Conservation (phyloP, 2,888 invertebrate genomes). For the Lathronympha strigana region DNA sequence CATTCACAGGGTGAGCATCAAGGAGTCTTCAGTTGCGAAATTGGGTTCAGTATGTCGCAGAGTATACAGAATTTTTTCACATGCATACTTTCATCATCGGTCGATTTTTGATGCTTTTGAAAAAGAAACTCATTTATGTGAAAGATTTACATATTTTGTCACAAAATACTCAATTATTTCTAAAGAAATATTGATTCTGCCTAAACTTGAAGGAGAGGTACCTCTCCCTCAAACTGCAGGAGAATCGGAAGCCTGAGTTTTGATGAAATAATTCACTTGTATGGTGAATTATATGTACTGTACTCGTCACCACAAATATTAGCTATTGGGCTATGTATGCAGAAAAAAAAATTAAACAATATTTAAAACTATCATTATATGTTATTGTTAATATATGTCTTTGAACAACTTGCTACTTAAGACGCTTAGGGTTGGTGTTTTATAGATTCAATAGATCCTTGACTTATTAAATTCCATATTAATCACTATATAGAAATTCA, state of each 20-base stretch:
- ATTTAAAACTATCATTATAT: conserved; percentile 15
- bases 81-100: conserved; percentile 99
- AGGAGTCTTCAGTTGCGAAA: conserved; percentile 99
- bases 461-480: no score
- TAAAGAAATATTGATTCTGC: conserved; percentile 98
- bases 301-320: conserved; percentile 21
- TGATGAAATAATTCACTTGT: conserved; percentile 50
- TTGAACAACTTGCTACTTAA: background rate
- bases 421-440: no score
- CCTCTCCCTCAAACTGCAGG: conserved; percentile 81
- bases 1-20: conserved; percentile 95
- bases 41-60: conserved; percentile 99
- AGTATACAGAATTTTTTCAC: conserved; percentile 99
- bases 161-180: conserved; percentile 99
- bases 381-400: background rate
- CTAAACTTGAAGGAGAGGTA: conserved; percentile 93
- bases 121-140: conserved; percentile 97
- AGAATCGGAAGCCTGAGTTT: conserved; percentile 79
- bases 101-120: conserved; percentile 99
- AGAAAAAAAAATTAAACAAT: conserved; percentile 13
- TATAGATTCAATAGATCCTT: no score
- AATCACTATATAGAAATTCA: no score
- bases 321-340: conserved; percentile 14
- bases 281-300: conserved; percentile 32
- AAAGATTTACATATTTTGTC: conserved; percentile 98